These are phyloP conservation scores for Calephelis perditalis DNA, from an alignment of 2,888 invertebrate species.

Conservation along the genomic window DNA sequence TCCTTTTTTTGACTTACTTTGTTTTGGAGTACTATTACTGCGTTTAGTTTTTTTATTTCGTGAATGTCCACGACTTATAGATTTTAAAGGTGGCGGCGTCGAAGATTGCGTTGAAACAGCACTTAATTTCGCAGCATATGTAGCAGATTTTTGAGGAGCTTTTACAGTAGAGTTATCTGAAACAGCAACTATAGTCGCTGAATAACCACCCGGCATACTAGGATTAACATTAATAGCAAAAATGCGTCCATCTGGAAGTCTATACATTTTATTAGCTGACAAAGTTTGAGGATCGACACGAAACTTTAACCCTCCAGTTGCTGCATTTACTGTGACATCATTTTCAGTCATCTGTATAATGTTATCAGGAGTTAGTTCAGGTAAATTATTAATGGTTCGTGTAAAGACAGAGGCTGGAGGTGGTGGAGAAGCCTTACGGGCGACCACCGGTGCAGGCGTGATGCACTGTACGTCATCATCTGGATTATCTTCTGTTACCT, in stretches of 20 bases:
- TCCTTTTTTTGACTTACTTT: conserved; percentile 18
- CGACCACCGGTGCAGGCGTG: conserved; percentile 54
- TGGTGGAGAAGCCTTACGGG: conserved; percentile 41
- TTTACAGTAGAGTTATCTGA: conserved; percentile 46
- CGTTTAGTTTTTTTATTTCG: conserved; percentile 30
- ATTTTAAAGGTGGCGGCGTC: conserved; percentile 28
- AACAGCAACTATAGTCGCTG: conserved; percentile 70
- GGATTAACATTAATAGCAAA: conserved; percentile 72
- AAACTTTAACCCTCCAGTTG: conserved; percentile 70
- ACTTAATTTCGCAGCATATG: conserved; percentile 60
- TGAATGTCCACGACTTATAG: conserved; percentile 22
- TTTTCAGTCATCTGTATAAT: conserved; percentile 74
- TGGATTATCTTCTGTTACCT: conserved; percentile 64
- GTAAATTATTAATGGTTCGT: conserved; percentile 26
- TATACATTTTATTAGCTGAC: conserved; percentile 73
- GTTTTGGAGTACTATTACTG: conserved; percentile 19
- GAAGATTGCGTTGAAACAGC: conserved; percentile 37
- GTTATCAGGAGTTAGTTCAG: conserved; percentile 52
- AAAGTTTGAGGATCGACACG: conserved; percentile 71
- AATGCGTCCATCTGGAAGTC: conserved; percentile 69
- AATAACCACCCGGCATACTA: conserved; percentile 72
- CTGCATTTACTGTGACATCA: conserved; percentile 68
- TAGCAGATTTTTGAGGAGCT: conserved; percentile 46
- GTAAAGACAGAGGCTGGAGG: conserved; percentile 32
- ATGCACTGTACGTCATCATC: conserved; percentile 73